A percentile compares a stretch with the other conserved stretches of the same genome.
These are phyloP conservation scores for Cetoscarus ocellatus DNA, from an alignment of 2,797 vertebrate genomes.

Conservation along the genomic window DNA sequence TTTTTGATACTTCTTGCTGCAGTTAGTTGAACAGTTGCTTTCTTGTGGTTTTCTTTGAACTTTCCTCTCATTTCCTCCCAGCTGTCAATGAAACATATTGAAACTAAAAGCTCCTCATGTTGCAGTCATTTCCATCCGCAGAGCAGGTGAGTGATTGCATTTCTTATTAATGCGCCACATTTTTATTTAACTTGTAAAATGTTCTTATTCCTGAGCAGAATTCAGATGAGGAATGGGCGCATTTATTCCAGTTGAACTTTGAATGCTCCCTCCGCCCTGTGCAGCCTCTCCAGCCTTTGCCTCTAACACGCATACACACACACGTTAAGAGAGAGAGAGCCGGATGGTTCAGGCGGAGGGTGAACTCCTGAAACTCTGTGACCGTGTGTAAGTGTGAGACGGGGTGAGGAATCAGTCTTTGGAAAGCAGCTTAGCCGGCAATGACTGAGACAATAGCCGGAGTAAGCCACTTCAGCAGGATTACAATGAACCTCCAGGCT, in stretches of 20 bases:
- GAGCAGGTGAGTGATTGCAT: not conserved
- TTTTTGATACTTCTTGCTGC: not conserved
- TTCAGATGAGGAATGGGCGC: constrained; percentile 38
- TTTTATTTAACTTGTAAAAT: constrained; percentile 33
- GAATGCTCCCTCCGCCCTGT: constrained; percentile 35
- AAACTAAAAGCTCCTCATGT: constrained; percentile 5
- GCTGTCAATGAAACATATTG: not conserved
- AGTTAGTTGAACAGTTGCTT: not conserved
- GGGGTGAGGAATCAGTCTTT: constrained; percentile 45
- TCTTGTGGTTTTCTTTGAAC: constrained; percentile 11
- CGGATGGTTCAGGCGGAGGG: constrained; percentile 17
- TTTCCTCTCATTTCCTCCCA: not conserved
- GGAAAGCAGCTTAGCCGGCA: constrained; percentile 70
- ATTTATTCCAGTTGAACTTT: constrained; percentile 50
- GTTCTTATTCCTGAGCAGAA: constrained; percentile 32
- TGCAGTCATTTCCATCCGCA: not conserved
- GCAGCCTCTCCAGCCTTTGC: constrained; percentile 22
- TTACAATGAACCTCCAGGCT: constrained; percentile 65
- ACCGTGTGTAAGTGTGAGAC: not conserved
- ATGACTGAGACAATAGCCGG: constrained; percentile 67
- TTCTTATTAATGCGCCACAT: constrained; percentile 5
- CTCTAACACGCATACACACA: constrained; percentile 16
- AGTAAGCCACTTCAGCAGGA: constrained; percentile 66
- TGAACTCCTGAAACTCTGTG: constrained; percentile 31
- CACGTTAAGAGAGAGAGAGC: constrained; percentile 16